These are phyloP conservation scores for Delichon dasypus DNA, from an alignment of 2,797 vertebrate species.

Conservation along the genomic window DNA sequence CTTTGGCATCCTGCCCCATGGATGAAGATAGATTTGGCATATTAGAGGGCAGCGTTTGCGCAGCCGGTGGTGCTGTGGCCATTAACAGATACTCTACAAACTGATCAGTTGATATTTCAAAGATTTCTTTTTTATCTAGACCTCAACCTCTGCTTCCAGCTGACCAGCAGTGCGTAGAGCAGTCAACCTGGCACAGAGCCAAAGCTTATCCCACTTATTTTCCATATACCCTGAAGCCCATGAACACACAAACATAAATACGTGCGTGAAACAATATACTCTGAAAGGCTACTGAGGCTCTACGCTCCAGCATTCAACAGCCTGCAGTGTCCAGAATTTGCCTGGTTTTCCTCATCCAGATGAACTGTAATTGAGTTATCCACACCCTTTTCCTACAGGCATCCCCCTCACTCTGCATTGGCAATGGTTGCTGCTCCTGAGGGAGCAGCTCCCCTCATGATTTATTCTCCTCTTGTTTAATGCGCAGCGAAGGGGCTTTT, in stretches of 20 bases:
- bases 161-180: neutral
- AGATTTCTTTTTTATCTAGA: neutral
- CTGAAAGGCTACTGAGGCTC: neutral
- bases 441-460: constrained; percentile 6
- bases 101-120: neutral
- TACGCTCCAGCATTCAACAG: neutral
- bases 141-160: neutral
- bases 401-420: neutral
- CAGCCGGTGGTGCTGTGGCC: neutral
- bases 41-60: neutral
- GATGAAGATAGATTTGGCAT: neutral
- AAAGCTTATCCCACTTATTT: constrained; percentile 16
- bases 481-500: neutral
- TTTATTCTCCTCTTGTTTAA: constrained; percentile 42
- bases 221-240: neutral
- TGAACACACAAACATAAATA: neutral
- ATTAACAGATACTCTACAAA: neutral
- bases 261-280: neutral
- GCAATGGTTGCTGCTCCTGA: neutral
- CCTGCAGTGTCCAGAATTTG: neutral
- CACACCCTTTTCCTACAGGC: constrained; percentile 1
- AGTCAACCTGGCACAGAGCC: neutral
- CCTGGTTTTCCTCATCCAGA: neutral
- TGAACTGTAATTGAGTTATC: constrained; percentile 11
- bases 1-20: neutral